These are phyloP conservation scores for Oryzias curvinotus DNA, from an alignment of 2,113 vertebrate genomes.

Conservation along the genomic window DNA sequence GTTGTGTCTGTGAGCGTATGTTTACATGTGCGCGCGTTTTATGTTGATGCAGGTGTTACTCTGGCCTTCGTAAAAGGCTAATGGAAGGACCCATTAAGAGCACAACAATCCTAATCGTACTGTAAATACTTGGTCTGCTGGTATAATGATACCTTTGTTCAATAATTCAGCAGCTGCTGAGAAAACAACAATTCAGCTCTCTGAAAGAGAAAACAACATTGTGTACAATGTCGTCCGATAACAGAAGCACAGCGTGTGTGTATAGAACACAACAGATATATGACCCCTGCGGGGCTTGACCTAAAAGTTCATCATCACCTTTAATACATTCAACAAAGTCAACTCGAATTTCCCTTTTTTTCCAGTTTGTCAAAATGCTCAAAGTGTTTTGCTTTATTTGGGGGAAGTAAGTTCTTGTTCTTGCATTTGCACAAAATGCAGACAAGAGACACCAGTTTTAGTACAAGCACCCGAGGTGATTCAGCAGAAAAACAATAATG, in stretches of 20 bases:
- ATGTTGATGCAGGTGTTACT: constrained; percentile 69
- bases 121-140: constrained; percentile 65
- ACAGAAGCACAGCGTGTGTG: constrained; percentile 5
- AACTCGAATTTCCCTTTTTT: background rate
- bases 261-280: background rate
- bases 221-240: constrained; percentile 30
- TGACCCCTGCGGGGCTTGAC: background rate
- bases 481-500: constrained; percentile 55
- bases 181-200: constrained; percentile 53
- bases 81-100: constrained; percentile 63
- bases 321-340: background rate
- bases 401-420: constrained; percentile 43
- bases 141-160: constrained; percentile 60
- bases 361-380: too few species aligned
- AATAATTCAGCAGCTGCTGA: constrained; percentile 69
- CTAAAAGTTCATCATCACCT: background rate
- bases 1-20: constrained; percentile 28
- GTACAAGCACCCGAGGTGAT: constrained; percentile 59
- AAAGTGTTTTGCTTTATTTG: too few species aligned
- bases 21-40: constrained; percentile 27
- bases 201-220: constrained; percentile 33
- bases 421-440: constrained; percentile 44
- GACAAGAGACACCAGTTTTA: constrained; percentile 30
- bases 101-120: constrained; percentile 59
- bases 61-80: constrained; percentile 55